A percentile compares a stretch with the other conserved stretches of the same genome.
These are phyloP conservation scores for Tetrapedia diversipes DNA, from an alignment of 2,888 invertebrate genomes.

Conservation along the genomic window DNA sequence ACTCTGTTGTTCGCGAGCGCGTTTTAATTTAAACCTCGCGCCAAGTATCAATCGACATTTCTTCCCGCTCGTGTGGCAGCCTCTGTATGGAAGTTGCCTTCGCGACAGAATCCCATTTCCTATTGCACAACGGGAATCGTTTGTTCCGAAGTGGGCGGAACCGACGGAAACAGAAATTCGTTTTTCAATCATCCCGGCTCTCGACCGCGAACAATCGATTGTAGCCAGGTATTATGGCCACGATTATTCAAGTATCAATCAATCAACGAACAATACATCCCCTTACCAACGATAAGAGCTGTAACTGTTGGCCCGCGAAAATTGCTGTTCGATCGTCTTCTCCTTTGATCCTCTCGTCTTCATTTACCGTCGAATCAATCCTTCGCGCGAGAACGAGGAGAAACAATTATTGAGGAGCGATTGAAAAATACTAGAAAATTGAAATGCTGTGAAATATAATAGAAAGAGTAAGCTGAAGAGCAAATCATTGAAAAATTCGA, in stretches of 20 bases:
- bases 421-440: no score
- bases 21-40: slow-evolving; percentile 27
- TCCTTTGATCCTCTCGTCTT: no score
- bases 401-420: no score
- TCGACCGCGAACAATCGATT: slow-evolving; percentile 14
- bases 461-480: no score
- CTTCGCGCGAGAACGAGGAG: no score
- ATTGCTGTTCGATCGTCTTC: slow-evolving; percentile 1
- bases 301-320: background rate
- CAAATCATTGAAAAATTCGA: no score
- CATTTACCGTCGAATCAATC: no score
- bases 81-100: background rate
- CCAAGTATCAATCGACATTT: slow-evolving; percentile 34
- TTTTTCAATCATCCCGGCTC: slow-evolving; percentile 10
- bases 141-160: background rate
- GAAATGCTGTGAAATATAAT: no score
- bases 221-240: background rate
- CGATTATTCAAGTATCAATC: slow-evolving; percentile 19
- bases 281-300: background rate
- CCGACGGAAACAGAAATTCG: slow-evolving; percentile 1
- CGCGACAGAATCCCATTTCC: slow-evolving; percentile 11
- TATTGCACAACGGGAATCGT: background rate
- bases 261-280: background rate
- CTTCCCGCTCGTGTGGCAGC: background rate
- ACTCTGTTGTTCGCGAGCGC: background rate